phyloP scores from a whole-genome alignment of 2,797 vertebrate species.

The Enteromius viviparus region DNA sequence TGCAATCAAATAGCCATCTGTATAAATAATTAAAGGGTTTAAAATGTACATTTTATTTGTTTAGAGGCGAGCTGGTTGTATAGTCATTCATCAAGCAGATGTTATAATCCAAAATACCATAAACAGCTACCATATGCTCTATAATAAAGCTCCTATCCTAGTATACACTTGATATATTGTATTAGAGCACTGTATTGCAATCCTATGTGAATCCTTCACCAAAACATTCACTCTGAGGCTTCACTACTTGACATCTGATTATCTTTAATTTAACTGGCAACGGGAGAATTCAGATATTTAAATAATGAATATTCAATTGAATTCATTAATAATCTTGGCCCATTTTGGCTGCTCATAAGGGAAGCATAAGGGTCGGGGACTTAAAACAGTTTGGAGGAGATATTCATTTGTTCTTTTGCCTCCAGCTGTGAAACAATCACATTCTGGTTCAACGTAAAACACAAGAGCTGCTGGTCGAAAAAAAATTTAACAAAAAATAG shows the following conservation, averaged over 20 bases:
- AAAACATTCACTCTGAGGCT: not conserved
- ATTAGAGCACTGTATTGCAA: not conserved
- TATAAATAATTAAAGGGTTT: slow-evolving; percentile 16
- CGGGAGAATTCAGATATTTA: not conserved
- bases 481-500: not conserved
- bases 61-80: not conserved
- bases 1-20: slow-evolving; percentile 5
- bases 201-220: not conserved
- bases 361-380: not conserved
- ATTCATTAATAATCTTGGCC: slow-evolving; percentile 7
- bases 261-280: slow-evolving; percentile 17
- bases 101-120: slow-evolving; percentile 6
- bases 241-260: slow-evolving; percentile 5
- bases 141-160: not conserved
- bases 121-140: slow-evolving; percentile 27
- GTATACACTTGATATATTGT: not conserved
- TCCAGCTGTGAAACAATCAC: slow-evolving; percentile 47
- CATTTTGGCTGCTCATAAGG: slow-evolving; percentile 19
- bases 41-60: slow-evolving; percentile 12
- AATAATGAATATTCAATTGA: slow-evolving; percentile 18
- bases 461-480: slow-evolving; percentile 27
- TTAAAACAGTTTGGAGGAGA: slow-evolving; percentile 58
- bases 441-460: slow-evolving; percentile 32
- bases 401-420: slow-evolving; percentile 63
- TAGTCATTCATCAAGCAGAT: slow-evolving; percentile 16